Evolutionary conservation across 2,797 vertebrate genomes (phyloP).

Genomic region (Amazona finschi): DNA sequence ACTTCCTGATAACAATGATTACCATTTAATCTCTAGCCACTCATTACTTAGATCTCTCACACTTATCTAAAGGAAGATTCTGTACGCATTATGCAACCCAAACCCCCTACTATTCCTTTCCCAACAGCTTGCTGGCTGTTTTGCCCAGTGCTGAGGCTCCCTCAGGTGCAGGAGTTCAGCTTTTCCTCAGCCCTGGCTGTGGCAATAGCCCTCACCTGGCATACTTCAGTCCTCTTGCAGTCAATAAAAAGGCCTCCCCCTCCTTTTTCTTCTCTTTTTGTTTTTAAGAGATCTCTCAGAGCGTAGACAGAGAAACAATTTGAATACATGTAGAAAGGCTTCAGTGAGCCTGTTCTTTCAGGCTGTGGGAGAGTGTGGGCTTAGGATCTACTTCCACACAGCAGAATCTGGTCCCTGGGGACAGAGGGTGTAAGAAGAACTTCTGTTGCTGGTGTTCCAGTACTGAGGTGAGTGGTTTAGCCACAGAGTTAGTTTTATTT

Average conservation of each 20-base stretch:
- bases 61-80: not conserved
- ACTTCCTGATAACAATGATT: not conserved
- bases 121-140: not conserved
- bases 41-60: not conserved
- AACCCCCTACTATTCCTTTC: not conserved
- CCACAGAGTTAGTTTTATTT: not conserved
- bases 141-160: not conserved
- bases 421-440: not conserved
- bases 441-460: not conserved
- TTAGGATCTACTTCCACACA: not conserved
- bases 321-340: not conserved
- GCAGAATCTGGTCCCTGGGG: not conserved
- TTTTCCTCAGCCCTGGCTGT: not conserved
- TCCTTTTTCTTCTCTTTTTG: not conserved
- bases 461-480: not conserved
- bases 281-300: not conserved
- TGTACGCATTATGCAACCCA: not conserved
- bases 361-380: not conserved
- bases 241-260: not conserved
- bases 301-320: not conserved
- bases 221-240: not conserved
- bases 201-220: not conserved
- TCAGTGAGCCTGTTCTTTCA: not conserved
- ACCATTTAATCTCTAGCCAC: not conserved
- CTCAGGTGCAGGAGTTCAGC: not conserved